Conservation (phyloP, 1,140 invertebrate species). For the Pseudomyrmex flavicornis region DNA sequence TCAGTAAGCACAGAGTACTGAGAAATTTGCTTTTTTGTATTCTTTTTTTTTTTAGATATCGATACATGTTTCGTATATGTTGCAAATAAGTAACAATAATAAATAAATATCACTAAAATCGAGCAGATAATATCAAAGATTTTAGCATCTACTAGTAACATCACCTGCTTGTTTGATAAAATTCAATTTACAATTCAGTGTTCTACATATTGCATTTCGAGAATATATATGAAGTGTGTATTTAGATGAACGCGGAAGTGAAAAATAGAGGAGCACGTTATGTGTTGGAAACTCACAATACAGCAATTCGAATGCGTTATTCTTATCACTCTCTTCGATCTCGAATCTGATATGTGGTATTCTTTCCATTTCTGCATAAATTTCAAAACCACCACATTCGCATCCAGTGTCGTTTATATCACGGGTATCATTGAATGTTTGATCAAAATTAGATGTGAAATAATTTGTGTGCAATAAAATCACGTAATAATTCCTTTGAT, state of each 20-base stretch:
- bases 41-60: conserved; percentile 33
- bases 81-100: conserved; percentile 1
- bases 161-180: neutral
- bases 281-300: neutral
- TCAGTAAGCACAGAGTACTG: conserved; percentile 32
- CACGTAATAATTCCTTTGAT: conserved; percentile 30
- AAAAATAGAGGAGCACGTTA: neutral
- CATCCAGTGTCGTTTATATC: neutral
- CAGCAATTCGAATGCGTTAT: neutral
- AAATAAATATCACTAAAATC: neutral
- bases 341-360: conserved; percentile 3
- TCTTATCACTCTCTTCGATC: neutral
- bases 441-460: conserved; percentile 2
- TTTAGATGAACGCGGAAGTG: neutral
- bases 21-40: conserved; percentile 31
- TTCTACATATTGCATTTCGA: neutral
- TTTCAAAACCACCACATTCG: conserved; percentile 1
- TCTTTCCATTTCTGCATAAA: neutral
- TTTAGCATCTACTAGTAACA: neutral
- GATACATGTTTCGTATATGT: conserved; percentile 40
- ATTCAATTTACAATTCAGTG: neutral
- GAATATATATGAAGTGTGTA: neutral
- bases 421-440: neutral
- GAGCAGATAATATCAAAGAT: neutral
- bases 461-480: conserved; percentile 1